phyloP scores from a whole-genome alignment of 2,888 invertebrate genomes.

The Trypoxylon attenuatum region DNA sequence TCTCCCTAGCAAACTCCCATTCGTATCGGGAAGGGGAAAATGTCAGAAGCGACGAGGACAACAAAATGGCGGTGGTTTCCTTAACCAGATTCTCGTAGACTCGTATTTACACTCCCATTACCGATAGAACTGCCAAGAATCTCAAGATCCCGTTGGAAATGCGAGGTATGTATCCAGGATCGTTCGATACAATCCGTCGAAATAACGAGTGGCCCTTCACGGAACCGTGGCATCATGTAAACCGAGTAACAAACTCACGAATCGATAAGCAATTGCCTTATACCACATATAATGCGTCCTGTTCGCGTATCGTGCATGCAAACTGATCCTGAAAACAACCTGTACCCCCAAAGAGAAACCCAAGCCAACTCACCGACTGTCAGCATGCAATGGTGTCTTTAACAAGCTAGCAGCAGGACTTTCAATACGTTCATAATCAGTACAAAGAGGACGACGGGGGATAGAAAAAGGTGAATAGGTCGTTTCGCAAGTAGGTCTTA shows the following conservation, averaged over 20 bases:
- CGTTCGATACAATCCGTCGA: no score
- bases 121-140: no score
- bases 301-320: no score
- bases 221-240: constrained; percentile 28
- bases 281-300: constrained; percentile 11
- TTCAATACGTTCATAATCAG: not conserved
- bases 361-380: not conserved
- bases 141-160: no score
- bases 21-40: no score
- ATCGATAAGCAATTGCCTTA: constrained; percentile 33
- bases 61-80: no score
- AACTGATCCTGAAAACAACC: not conserved
- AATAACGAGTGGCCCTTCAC: constrained; percentile 22
- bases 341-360: not conserved
- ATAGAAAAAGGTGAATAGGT: not conserved
- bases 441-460: no score
- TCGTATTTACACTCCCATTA: no score
- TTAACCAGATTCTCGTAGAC: no score
- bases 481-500: not conserved
- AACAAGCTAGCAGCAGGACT: not conserved
- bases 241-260: constrained; percentile 5
- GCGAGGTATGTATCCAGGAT: no score
- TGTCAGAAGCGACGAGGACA: no score
- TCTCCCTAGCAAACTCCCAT: constrained; percentile 8
- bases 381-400: no score